Evolutionary conservation across 2,113 vertebrate species (phyloP), one percentile per base, ranked within the genome.

Genomic region (Silurus asotus): DNA sequence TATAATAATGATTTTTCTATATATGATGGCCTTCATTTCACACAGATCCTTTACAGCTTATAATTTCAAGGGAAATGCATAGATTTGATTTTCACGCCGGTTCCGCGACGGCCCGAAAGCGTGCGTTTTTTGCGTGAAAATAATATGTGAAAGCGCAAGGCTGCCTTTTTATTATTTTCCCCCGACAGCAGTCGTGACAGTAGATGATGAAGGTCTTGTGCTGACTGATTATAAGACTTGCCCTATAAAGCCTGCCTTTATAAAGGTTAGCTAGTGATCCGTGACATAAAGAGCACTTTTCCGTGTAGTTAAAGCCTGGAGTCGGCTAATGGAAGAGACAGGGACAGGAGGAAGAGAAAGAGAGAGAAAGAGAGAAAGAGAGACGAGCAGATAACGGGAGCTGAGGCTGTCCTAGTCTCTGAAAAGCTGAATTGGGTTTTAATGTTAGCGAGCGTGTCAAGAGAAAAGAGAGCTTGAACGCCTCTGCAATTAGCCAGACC

Each of bases 191-290:
- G 25, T 20, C 51, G 86, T 67, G 28, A 56, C 61, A 49, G 56
- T 28, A 74, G 77, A 70, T 80, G 56, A 75, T 81, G 51, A 86
- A 89, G 78, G 87, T 56, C 59, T 85, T 61, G 81, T 76, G 88
- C 74, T 64, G 69, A 74, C 69, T 86, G 79, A 79, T 89, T 88
- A 91, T 91, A 89, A 91, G 82, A 67, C 88, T 20, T 45, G 76
- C 55, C 59, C 82, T 85, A 69, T 59, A 88, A 74, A 87, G 25
- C 55, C 58, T 72, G 83, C 48, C 55, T 86, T 84, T 64, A 84
- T 82, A 91, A 91, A 89, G 90, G 90, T 90, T 88, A 88, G 86
- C 79, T 81, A 84, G 74, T 91, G 88, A 91, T 87, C 87, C 81
- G 65, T 90, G 87, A 89, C 85, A 89, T 83, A 88, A 86, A 89